Evolutionary conservation across 2,797 vertebrate genomes (phyloP).

Genomic region (Peromyscus eremicus): DNA sequence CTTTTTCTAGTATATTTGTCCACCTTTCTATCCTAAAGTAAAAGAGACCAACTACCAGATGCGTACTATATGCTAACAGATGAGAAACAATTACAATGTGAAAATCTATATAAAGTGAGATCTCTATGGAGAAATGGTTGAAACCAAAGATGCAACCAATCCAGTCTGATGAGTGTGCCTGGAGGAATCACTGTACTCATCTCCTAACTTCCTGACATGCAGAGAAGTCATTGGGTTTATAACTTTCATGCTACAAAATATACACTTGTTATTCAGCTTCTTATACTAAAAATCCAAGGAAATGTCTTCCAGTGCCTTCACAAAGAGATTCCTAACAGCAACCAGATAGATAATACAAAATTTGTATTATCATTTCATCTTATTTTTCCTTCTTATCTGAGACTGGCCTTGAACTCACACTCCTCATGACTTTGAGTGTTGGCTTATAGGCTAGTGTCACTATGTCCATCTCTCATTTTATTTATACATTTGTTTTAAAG

Average conservation of each 20-base stretch:
- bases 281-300: background rate
- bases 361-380: background rate
- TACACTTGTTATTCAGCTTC: background rate
- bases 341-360: background rate
- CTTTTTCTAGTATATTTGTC: background rate
- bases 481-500: background rate
- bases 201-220: background rate
- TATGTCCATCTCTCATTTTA: background rate
- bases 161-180: background rate
- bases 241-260: constrained; percentile 1
- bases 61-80: background rate
- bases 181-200: background rate
- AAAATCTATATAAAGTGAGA: constrained; percentile 8
- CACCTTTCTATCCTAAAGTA: background rate
- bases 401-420: background rate
- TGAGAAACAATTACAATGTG: background rate
- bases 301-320: background rate
- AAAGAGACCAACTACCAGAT: background rate
- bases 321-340: background rate
- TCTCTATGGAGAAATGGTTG: background rate
- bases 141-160: background rate
- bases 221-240: constrained; percentile 34
- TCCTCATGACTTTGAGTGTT: background rate
- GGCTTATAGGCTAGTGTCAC: background rate
- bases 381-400: background rate